A percentile compares a stretch with the other conserved stretches of the same genome.
Conservation (phyloP, 2,888 invertebrate genomes). For the Pollenia labialis region DNA sequence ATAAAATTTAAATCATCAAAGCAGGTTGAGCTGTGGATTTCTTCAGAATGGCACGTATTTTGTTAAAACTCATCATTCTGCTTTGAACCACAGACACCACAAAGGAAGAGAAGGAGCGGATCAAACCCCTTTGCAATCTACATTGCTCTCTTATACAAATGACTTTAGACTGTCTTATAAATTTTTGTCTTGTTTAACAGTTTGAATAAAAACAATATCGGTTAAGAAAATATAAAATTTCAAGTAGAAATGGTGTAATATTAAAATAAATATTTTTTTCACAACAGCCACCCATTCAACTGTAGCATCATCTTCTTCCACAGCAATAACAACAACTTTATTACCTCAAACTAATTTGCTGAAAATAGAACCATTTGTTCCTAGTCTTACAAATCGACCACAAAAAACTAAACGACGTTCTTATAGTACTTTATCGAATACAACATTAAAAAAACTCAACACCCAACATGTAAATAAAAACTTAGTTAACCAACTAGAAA, state of each 20-base stretch:
- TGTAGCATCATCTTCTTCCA: slow-evolving; percentile 17
- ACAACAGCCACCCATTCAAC: slow-evolving; percentile 11
- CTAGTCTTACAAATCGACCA: slow-evolving; percentile 82
- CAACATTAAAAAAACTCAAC: slow-evolving; percentile 77
- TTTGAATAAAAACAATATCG: no score
- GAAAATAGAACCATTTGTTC: slow-evolving; percentile 84
- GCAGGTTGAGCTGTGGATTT: no score
- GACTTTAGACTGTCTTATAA: no score
- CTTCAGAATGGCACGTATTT: no score
- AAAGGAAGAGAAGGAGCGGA: no score
- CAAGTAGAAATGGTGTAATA: slow-evolving; percentile 24
- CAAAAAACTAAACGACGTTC: slow-evolving; percentile 83
- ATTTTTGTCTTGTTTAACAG: no score
- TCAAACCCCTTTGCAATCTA: no score
- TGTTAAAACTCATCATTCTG: no score
- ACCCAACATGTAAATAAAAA: slow-evolving; percentile 56
- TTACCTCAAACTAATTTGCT: slow-evolving; percentile 83
- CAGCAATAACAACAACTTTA: slow-evolving; percentile 64
- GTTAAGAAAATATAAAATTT: background rate
- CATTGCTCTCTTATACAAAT: no score
- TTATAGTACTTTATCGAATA: slow-evolving; percentile 83
- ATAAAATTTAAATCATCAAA: no score
- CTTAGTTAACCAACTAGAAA: slow-evolving; percentile 48
- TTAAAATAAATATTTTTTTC: background rate
- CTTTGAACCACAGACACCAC: no score